These are phyloP conservation scores for Zaprionus ornatus DNA, from an alignment of 1,140 invertebrate genomes.

Conservation along the genomic window DNA sequence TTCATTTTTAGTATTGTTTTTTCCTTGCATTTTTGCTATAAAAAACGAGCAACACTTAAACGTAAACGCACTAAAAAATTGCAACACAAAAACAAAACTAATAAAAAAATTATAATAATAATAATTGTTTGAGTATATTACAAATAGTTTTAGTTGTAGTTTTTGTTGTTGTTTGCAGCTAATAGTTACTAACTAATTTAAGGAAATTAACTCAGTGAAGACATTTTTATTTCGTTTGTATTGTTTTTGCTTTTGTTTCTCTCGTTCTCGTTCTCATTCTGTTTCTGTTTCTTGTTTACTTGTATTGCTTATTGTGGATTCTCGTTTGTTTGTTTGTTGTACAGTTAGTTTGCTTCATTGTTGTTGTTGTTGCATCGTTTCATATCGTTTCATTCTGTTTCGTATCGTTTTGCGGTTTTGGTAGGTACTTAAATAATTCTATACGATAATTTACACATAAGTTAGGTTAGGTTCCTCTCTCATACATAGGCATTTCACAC, in stretches of 20 bases:
- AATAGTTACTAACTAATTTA: constrained; percentile 50
- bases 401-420: constrained; percentile 39
- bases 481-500: neutral
- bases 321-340: constrained; percentile 29
- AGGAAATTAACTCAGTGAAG: constrained; percentile 63
- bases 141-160: constrained; percentile 30
- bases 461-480: constrained; percentile 34
- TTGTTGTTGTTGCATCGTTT: constrained; percentile 25
- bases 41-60: constrained; percentile 61
- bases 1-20: neutral
- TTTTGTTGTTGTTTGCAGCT: constrained; percentile 30
- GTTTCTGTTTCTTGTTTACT: constrained; percentile 26
- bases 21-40: constrained; percentile 31
- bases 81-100: constrained; percentile 38
- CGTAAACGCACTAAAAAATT: constrained; percentile 46
- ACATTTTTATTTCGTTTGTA: constrained; percentile 51
- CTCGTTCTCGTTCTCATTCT: neutral
- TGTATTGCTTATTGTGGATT: constrained; percentile 57
- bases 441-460: constrained; percentile 47
- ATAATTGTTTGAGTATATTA: constrained; percentile 50
- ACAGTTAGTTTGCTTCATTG: constrained; percentile 27
- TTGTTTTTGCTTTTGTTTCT: constrained; percentile 55
- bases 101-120: constrained; percentile 24
- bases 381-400: constrained; percentile 1
- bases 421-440: constrained; percentile 67